Conservation (phyloP, 2,888 invertebrate species). For the Danaus chrysippus region DNA sequence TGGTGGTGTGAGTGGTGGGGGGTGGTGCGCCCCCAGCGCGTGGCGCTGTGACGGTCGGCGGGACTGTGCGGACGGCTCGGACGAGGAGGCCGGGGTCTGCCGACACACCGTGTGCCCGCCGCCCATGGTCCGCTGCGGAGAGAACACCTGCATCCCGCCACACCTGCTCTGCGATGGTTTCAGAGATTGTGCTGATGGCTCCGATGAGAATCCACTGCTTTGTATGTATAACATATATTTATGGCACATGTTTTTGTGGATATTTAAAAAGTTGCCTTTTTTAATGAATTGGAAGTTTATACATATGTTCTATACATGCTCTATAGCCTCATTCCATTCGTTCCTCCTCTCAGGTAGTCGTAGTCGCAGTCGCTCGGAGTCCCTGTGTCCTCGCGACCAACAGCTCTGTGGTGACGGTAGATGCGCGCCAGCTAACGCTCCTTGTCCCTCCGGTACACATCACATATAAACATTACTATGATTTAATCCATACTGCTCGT, state of each 20-base stretch:
- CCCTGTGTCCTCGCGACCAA: slow-evolving; percentile 50
- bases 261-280: too few species aligned
- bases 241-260: background rate
- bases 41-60: slow-evolving; percentile 83
- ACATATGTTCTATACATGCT: too few species aligned
- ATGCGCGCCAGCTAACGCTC: slow-evolving; percentile 47
- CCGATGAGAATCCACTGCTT: slow-evolving; percentile 74
- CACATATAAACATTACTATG: background rate
- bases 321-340: too few species aligned
- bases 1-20: background rate
- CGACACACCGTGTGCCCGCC: slow-evolving; percentile 63
- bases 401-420: slow-evolving; percentile 56
- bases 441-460: slow-evolving; percentile 43
- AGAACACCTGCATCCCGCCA: slow-evolving; percentile 41
- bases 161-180: slow-evolving; percentile 85
- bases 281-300: too few species aligned
- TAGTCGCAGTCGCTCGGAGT: slow-evolving; percentile 35
- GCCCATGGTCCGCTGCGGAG: slow-evolving; percentile 50
- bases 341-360: slow-evolving; percentile 1
- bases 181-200: slow-evolving; percentile 80
- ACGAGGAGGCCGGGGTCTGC: slow-evolving; percentile 65
- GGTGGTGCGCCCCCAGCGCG: slow-evolving; percentile 62
- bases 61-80: slow-evolving; percentile 82
- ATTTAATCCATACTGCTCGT: background rate
- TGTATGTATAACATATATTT: slow-evolving; percentile 40